phyloP scores from a whole-genome alignment of 92 coral and sea anemone genomes.

The Heliopora coerulea region DNA sequence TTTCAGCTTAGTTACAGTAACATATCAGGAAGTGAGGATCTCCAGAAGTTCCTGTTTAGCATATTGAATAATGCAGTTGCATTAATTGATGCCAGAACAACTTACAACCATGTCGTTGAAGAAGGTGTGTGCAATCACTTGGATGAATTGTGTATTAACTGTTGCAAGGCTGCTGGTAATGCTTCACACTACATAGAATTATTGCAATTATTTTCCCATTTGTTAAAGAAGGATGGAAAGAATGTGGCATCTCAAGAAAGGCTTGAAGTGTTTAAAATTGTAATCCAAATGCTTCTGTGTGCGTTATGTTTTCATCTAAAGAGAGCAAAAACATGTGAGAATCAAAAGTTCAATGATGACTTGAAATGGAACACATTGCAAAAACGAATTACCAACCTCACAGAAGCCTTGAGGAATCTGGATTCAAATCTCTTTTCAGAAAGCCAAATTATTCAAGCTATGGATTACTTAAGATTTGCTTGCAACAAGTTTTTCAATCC shows the following conservation, averaged over 20 bases:
- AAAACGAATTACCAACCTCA: conserved; percentile 17
- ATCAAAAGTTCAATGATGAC: conserved; percentile 3
- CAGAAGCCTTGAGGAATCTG: not conserved
- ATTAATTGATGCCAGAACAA: not conserved
- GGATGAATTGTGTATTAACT: conserved; percentile 33
- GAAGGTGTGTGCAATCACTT: not conserved
- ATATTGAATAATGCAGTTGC: conserved; percentile 11
- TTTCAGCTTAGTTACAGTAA: conserved; percentile 12
- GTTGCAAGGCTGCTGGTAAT: conserved; percentile 1
- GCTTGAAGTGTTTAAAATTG: conserved; percentile 1
- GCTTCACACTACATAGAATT: conserved; percentile 1
- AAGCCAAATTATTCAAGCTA: conserved; percentile 9
- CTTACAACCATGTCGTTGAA: not conserved
- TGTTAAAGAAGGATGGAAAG: conserved; percentile 10
- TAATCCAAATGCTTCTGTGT: conserved; percentile 20
- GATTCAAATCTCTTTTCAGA: conserved; percentile 17
- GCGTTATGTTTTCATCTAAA: conserved; percentile 13
- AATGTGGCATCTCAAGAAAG: conserved; percentile 1
- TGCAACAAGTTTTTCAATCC: not conserved
- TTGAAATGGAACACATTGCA: conserved; percentile 32
- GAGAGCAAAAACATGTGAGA: not conserved
- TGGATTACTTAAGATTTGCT: not conserved
- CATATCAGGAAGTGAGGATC: conserved; percentile 9
- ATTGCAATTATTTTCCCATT: not conserved
- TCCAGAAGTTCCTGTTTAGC: not conserved